Conservation (phyloP, 2,888 invertebrate species). For the Lymantria monacha region DNA sequence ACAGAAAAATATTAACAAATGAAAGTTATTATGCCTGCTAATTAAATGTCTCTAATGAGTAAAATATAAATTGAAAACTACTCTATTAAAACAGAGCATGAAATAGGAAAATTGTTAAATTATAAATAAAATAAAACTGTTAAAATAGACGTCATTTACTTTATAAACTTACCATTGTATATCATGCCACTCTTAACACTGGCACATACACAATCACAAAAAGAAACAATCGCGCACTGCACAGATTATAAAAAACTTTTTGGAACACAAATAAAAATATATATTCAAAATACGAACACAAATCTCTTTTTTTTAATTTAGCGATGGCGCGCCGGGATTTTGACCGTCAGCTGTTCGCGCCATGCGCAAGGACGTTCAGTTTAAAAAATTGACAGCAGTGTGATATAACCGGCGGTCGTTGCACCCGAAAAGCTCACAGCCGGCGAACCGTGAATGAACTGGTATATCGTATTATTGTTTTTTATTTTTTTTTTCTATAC, state of each 20-base stretch:
- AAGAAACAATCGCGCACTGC: slow-evolving; percentile 36
- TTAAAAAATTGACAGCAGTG: slow-evolving; percentile 49
- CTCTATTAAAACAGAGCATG: too few species aligned
- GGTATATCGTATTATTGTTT: slow-evolving; percentile 52
- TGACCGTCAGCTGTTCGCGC: slow-evolving; percentile 64
- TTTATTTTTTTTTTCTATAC: slow-evolving; percentile 31
- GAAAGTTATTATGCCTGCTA: too few species aligned
- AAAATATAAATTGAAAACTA: too few species aligned
- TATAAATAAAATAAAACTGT: neutral
- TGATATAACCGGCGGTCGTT: slow-evolving; percentile 60
- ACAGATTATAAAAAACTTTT: slow-evolving; percentile 20
- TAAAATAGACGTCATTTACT: too few species aligned
- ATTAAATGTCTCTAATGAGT: too few species aligned
- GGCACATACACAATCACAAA: slow-evolving; percentile 38
- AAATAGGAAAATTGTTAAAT: slow-evolving; percentile 1
- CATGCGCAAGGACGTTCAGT: slow-evolving; percentile 61
- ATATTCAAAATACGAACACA: slow-evolving; percentile 19
- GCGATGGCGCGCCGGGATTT: slow-evolving; percentile 26
- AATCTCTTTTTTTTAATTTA: slow-evolving; percentile 21
- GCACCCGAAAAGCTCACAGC: slow-evolving; percentile 56
- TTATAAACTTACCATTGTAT: slow-evolving; percentile 31
- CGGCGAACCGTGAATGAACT: slow-evolving; percentile 66
- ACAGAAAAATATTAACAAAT: neutral
- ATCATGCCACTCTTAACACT: slow-evolving; percentile 25
- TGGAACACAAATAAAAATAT: neutral